Conservation (phyloP, 2,888 invertebrate genomes). For the Dorcus hopei region DNA sequence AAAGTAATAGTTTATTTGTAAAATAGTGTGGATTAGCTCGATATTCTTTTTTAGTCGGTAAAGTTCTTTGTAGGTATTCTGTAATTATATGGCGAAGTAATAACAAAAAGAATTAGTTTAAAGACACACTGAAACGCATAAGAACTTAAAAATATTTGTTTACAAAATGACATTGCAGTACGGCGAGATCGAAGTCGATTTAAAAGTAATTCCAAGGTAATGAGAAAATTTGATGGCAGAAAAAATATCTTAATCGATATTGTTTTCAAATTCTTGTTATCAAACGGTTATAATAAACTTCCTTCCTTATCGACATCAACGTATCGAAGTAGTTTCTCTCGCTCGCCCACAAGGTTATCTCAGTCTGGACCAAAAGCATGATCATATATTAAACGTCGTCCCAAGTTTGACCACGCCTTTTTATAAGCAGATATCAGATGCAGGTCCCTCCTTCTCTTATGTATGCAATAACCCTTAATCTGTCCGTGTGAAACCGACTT, state of each 20-base stretch:
- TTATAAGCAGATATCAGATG: conserved; percentile 41
- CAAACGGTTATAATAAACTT: conserved; percentile 38
- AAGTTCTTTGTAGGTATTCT: too few relatives aligned
- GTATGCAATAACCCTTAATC: conserved; percentile 38
- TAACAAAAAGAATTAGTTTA: too few relatives aligned
- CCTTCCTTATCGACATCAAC: conserved; percentile 35
- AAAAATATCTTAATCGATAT: conserved; percentile 31
- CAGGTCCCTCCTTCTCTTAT: conserved; percentile 40
- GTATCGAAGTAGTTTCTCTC: not conserved
- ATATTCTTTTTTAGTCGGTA: too few relatives aligned
- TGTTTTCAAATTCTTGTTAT: conserved; percentile 37
- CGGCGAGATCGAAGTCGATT: too few relatives aligned
- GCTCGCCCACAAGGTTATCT: conserved; percentile 8
- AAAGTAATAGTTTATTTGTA: too few relatives aligned
- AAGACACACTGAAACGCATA: too few relatives aligned
- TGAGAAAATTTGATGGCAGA: conserved; percentile 1
- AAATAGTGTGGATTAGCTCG: too few relatives aligned
- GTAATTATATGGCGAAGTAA: too few relatives aligned
- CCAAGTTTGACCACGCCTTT: conserved; percentile 44
- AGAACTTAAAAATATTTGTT: too few relatives aligned
- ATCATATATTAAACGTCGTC: conserved; percentile 37
- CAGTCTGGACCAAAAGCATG: conserved; percentile 16
- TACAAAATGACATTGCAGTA: too few relatives aligned
- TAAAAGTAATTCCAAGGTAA: too few relatives aligned
- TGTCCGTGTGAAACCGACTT: conserved; percentile 31